A percentile compares a stretch with the other conserved stretches of the same genome.
These are phyloP conservation scores for Ibidorhyncha struthersii DNA, from an alignment of 2,113 vertebrate genomes.

Conservation along the genomic window DNA sequence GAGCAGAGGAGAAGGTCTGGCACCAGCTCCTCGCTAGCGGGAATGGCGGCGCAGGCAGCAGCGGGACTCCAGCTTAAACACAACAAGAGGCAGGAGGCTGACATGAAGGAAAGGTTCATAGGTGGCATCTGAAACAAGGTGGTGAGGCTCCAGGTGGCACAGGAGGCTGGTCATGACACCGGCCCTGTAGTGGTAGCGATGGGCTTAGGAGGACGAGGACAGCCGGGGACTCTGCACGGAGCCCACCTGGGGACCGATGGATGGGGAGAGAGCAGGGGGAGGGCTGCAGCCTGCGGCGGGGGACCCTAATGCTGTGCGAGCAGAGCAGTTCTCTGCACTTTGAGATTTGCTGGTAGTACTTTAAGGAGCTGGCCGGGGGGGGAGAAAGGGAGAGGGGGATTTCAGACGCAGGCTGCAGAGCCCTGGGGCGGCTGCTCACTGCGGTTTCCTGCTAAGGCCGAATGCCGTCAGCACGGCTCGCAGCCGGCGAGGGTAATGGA, in stretches of 20 bases:
- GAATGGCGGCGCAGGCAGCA: background rate
- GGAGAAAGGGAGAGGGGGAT: background rate
- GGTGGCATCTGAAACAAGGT: background rate
- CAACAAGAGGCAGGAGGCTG: background rate
- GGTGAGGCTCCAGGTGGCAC: background rate
- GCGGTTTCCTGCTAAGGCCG: background rate
- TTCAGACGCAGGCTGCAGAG: background rate
- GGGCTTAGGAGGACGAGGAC: background rate
- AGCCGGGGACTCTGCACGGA: background rate
- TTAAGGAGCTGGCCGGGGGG: rapidly evolving
- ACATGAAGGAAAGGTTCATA: background rate
- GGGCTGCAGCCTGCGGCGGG: background rate
- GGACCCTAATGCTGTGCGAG: background rate
- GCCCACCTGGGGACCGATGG: background rate
- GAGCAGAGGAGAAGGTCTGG: background rate
- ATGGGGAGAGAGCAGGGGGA: background rate
- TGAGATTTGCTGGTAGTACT: background rate
- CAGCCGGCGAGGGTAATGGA: background rate
- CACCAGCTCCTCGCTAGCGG: background rate
- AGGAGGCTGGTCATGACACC: background rate
- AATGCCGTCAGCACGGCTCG: rapidly evolving
- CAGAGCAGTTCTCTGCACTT: background rate
- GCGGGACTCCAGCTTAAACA: background rate
- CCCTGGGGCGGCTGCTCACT: background rate
- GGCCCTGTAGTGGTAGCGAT: background rate